phyloP scores from a whole-genome alignment of 1,140 invertebrate species.

The Pogonomyrmex barbatus region DNA sequence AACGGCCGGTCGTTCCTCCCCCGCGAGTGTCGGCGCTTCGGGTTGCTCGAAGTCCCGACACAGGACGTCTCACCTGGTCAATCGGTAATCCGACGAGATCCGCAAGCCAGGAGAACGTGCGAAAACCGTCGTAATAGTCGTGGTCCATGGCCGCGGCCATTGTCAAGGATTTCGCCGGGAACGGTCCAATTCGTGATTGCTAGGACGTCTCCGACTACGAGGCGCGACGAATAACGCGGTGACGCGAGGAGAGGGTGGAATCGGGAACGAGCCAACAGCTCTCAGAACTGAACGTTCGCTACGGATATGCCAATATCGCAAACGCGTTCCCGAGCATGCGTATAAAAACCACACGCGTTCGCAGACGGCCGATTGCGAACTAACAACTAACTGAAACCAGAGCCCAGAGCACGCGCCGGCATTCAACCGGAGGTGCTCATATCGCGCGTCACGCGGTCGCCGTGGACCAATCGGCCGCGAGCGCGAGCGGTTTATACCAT shows the following conservation, averaged over 20 bases:
- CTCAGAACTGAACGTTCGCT: too few species aligned
- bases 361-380: neutral
- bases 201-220: too few species aligned
- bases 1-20: neutral
- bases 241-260: too few species aligned
- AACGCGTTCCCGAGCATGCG: too few species aligned
- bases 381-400: neutral
- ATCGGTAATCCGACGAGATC: conserved; percentile 87
- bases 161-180: conserved; percentile 35
- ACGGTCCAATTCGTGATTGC: neutral
- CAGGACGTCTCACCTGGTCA: conserved; percentile 86
- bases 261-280: neutral
- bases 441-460: conserved; percentile 7
- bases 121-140: conserved; percentile 87
- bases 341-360: neutral
- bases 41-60: too few species aligned
- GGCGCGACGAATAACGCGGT: neutral
- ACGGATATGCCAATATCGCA: too few species aligned
- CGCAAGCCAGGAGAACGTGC: conserved; percentile 87
- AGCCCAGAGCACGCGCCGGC: neutral
- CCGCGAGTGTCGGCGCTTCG: too few species aligned
- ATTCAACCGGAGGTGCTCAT: neutral
- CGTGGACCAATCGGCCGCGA: conserved; percentile 13
- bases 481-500: neutral
- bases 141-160: conserved; percentile 75